Evolutionary conservation across 2,888 invertebrate species (phyloP).

Genomic region (Frankliniella intonsa): DNA sequence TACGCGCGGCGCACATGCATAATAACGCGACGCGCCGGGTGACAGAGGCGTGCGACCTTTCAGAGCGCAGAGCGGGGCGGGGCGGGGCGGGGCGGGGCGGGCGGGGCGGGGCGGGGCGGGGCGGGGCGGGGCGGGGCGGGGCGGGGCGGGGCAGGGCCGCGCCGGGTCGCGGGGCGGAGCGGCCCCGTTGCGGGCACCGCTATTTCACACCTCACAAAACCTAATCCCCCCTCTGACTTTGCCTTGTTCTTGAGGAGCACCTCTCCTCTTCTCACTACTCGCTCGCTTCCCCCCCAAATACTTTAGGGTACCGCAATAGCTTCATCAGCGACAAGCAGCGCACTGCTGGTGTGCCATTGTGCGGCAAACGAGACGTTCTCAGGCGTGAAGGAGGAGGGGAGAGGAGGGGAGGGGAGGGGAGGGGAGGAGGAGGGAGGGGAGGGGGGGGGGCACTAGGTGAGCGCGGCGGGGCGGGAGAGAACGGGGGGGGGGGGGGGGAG

Average conservation of each 20-base stretch:
- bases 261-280: not conserved
- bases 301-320: conserved; percentile 4
- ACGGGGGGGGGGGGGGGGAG: not conserved
- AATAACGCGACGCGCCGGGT: not conserved
- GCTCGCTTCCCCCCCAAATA: not conserved
- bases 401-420: no score
- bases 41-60: conserved; percentile 12
- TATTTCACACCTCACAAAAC: conserved; percentile 25
- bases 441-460: no score
- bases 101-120: no score
- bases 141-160: not conserved
- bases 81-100: no score
- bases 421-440: not conserved
- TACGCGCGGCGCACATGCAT: no score
- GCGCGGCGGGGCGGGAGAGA: not conserved
- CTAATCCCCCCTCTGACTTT: not conserved
- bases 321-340: not conserved
- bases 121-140: not conserved
- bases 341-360: not conserved
- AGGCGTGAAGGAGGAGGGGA: not conserved
- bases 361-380: conserved; percentile 5
- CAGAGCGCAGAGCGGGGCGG: not conserved
- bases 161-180: no score
- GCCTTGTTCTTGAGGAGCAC: not conserved
- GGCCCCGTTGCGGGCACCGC: conserved; percentile 6